Evolutionary conservation across 2,888 invertebrate genomes (phyloP).

Genomic region (Plagodis dolabraria): DNA sequence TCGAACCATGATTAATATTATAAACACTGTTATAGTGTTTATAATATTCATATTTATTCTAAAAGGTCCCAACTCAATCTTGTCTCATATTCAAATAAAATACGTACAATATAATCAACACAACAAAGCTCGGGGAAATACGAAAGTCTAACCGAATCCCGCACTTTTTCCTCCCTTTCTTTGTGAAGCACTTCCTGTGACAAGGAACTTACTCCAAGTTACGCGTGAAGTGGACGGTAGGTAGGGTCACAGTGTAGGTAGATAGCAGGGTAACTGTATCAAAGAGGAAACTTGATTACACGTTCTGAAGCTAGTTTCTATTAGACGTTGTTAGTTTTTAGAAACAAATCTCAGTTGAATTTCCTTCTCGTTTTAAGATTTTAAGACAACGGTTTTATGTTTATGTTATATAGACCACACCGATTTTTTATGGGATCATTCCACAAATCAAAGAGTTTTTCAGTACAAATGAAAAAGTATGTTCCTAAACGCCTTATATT

Average conservation of each 20-base stretch:
- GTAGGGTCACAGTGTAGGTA: constrained; percentile 2
- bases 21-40: no score
- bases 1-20: no score
- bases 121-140: constrained; percentile 24
- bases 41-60: no score
- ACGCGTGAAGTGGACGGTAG: constrained; percentile 22
- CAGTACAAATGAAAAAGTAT: no score
- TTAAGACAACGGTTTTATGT: no score
- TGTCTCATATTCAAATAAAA: background rate
- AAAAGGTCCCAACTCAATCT: background rate
- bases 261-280: background rate
- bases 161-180: constrained; percentile 31
- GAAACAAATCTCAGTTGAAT: no score
- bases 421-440: no score
- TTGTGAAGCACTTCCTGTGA: constrained; percentile 29
- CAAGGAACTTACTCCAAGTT: constrained; percentile 22
- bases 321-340: background rate
- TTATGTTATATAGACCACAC: no score
- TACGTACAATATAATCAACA: constrained; percentile 18
- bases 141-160: constrained; percentile 29
- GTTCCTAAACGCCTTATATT: no score
- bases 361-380: no score
- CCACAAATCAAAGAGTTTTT: no score
- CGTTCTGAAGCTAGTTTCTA: background rate
- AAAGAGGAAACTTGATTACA: background rate